Conservation (phyloP, 1,140 invertebrate genomes). For the Drosophila leontia region DNA sequence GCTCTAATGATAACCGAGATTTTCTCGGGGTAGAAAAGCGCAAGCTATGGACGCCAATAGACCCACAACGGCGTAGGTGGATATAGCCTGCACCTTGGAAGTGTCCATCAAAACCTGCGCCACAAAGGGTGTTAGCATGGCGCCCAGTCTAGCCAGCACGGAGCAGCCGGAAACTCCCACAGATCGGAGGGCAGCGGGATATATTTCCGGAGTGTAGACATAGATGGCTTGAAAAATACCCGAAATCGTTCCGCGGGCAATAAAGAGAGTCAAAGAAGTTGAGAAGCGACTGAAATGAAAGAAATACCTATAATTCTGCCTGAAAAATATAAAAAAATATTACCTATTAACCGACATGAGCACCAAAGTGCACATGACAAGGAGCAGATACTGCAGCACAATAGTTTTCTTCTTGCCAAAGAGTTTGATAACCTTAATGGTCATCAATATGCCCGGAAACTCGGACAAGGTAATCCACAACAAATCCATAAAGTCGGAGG, state of each 20-base stretch:
- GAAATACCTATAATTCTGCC: background rate
- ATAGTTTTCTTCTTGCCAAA: constrained; percentile 97
- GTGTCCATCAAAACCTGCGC: constrained; percentile 89
- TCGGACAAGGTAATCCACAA: constrained; percentile 98
- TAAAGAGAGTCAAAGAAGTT: constrained; percentile 93
- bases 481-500: constrained; percentile 96
- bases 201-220: constrained; percentile 97
- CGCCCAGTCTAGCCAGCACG: constrained; percentile 92
- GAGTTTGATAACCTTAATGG: constrained; percentile 95
- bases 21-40: constrained; percentile 88
- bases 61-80: constrained; percentile 88
- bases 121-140: constrained; percentile 93
- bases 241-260: constrained; percentile 96
- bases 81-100: constrained; percentile 87
- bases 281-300: constrained; percentile 88
- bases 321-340: background rate
- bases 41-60: constrained; percentile 88
- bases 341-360: constrained; percentile 92
- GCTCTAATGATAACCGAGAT: constrained; percentile 42
- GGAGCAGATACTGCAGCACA: constrained; percentile 96
- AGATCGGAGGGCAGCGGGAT: constrained; percentile 87
- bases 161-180: constrained; percentile 92
- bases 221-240: constrained; percentile 98
- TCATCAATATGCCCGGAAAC: constrained; percentile 97
- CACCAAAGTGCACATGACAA: constrained; percentile 92